Evolutionary conservation across 2,888 invertebrate species (phyloP), one percentile per base, ranked within the genome.

Genomic region (Patella ulyssiponensis): DNA sequence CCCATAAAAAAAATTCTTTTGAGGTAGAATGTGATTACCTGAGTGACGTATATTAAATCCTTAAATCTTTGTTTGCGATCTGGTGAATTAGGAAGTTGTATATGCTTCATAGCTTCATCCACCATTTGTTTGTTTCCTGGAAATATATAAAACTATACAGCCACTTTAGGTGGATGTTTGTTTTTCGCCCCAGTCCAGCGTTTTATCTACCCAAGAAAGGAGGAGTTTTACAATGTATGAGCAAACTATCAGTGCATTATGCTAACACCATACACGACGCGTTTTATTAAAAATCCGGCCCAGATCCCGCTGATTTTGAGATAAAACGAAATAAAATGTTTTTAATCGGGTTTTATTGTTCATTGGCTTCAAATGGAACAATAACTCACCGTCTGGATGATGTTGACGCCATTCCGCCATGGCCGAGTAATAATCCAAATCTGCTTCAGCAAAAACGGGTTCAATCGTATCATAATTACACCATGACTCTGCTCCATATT

Each of bases 401-500:
- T 98, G 99, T 90, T 99, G 98, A 74, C 98, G 94, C 88, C 96
- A 95, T 11, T 93, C 90, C 73, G 95, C 93, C 83, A 96, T 95
- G 0, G 93, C 90, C 76, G 95, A 94, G 77, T 87, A 86, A 83
- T 90, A 90, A 53, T 84, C 83, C 89, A 91, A 89, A 79, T 93
- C 92, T 23, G 86, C 82, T 20, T 85, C 78, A 3, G 79, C 82
- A 17, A 88, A 82, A 4, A 94, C 95, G 5, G 81, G 80, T 20
- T 93, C 93, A 71, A 92, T 89, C 0, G 96, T 94, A 56, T 93
- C 92, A 23, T 95, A 90, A 1, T 95, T 94, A 0, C 98, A 98
- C 81, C 96, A 93, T 0, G 98, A 96, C 91, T 99, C 98, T 84
- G 96, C 95, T 0, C 99, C 99, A 89, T 97, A 99, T 91, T 99